phyloP scores from a whole-genome alignment of 2,113 vertebrate species.

The Ptilonorhynchus violaceus region DNA sequence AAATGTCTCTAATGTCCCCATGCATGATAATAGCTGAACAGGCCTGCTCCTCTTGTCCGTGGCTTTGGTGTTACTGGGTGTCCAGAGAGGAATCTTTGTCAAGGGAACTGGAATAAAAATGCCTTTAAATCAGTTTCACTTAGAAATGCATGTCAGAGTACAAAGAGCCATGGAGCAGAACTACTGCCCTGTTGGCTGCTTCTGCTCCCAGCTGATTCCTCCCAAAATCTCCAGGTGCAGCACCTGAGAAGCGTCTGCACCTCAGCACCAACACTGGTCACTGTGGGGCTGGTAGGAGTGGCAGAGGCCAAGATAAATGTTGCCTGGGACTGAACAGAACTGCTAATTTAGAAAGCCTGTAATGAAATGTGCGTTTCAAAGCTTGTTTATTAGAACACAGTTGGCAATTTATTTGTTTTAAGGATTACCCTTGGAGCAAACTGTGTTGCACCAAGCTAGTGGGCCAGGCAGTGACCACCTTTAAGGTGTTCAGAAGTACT shows the following conservation, averaged over 20 bases:
- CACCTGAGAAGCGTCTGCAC: background rate
- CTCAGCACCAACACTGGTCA: accelerated
- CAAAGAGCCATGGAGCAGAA: background rate
- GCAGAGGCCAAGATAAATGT: background rate
- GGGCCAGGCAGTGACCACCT: background rate
- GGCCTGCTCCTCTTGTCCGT: background rate
- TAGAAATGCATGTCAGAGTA: background rate
- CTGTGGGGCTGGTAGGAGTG: background rate
- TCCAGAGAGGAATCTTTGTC: background rate
- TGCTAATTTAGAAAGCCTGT: background rate
- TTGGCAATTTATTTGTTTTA: background rate
- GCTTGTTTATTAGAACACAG: background rate
- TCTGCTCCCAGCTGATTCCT: background rate
- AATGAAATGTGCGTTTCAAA: background rate
- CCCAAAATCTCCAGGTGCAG: background rate
- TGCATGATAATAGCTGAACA: background rate
- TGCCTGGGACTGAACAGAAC: background rate
- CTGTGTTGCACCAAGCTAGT: background rate
- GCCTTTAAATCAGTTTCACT: background rate
- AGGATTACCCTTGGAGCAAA: background rate
- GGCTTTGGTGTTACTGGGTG: background rate
- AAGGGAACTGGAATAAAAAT: background rate
- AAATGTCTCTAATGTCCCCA: background rate
- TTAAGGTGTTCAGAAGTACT: background rate
- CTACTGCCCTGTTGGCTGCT: background rate